Evolutionary conservation across 2,888 invertebrate genomes (phyloP).

Genomic region (Liodrosophila aerea): DNA sequence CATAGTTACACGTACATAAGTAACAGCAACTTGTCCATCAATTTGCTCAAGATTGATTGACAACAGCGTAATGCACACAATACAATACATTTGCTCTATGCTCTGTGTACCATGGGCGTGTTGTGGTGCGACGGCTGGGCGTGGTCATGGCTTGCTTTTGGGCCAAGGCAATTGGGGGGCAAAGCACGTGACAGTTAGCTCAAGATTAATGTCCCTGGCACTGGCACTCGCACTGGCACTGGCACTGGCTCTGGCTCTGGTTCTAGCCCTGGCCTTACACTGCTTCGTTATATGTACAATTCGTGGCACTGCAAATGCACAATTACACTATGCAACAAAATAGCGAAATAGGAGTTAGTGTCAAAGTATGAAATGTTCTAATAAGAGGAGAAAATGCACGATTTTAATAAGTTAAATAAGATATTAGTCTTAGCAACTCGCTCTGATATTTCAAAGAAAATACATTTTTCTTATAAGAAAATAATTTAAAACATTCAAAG

Average conservation of each 20-base stretch:
- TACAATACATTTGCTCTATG: slow-evolving; percentile 51
- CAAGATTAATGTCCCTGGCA: slow-evolving; percentile 70
- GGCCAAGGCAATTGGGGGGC: slow-evolving; percentile 17
- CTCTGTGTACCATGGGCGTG: slow-evolving; percentile 20
- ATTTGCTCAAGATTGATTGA: slow-evolving; percentile 78
- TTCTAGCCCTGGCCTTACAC: slow-evolving; percentile 15
- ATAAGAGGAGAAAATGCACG: no score
- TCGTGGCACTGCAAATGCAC: slow-evolving; percentile 40
- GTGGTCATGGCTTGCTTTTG: not conserved
- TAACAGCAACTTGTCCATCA: slow-evolving; percentile 76
- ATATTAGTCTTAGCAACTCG: no score
- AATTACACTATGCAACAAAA: slow-evolving; percentile 35
- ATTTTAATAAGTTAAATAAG: no score
- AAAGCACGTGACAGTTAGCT: slow-evolving; percentile 61
- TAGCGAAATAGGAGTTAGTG: not conserved
- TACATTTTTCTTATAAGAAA: no score
- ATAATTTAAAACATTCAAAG: no score
- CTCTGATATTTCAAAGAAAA: no score
- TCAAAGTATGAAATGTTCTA: no score
- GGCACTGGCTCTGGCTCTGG: no score
- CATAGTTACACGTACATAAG: slow-evolving; percentile 21
- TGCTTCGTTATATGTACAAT: slow-evolving; percentile 62
- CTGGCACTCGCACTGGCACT: slow-evolving; percentile 24
- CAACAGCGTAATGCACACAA: slow-evolving; percentile 74
- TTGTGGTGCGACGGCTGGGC: slow-evolving; percentile 6